Evolutionary conservation across 2,888 invertebrate genomes (phyloP), one percentile per base, ranked within the genome.

Genomic region (Cerastis leucographa): DNA sequence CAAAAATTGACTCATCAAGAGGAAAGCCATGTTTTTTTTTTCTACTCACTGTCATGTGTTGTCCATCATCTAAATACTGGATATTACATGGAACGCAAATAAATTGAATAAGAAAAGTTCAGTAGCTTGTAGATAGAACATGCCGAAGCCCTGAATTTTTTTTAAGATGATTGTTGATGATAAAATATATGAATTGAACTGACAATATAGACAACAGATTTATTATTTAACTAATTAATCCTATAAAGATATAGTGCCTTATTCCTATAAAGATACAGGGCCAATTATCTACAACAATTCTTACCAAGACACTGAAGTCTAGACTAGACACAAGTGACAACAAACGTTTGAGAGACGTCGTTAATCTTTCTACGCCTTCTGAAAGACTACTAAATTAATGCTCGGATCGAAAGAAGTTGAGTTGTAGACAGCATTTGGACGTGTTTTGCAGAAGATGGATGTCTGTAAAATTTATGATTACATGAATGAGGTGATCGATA

Each of bases 331-430:
- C 68, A 78, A 69, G 81, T 77, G 67, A 83, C 87, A 87, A 78
- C 81, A 85, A 87, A 82, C 84, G 77, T 82, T 64, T 80, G 75
- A 68, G 61, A 79, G 25, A 64, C 74, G 79, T 83, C 85, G 84
- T 83, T 81, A 84, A 88, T 88, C 82, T 62, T 70, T 54, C 35
- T 44, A 65, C 49, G 71, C 84, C 73, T 77, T 81, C 64, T 79
- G 46, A 81, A 71, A 74, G 59, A 83, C 54, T 80, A 80, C 54
- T 80, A 80, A 85, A 74, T 66, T 69, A 70, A 51, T 73, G 51
- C 17, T n/a, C 9, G 5, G 12, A 64, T 68, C 22, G 46, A 66
- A 74, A 70, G 25, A 51, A 64, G 71, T 80, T 73, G 65, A 67
- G 17, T 62, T 51, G 7, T 35, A 75, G 61, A 76, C 40, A 66